Conservation (phyloP, 2,797 vertebrate species). For the Eutrigla gurnardus region DNA sequence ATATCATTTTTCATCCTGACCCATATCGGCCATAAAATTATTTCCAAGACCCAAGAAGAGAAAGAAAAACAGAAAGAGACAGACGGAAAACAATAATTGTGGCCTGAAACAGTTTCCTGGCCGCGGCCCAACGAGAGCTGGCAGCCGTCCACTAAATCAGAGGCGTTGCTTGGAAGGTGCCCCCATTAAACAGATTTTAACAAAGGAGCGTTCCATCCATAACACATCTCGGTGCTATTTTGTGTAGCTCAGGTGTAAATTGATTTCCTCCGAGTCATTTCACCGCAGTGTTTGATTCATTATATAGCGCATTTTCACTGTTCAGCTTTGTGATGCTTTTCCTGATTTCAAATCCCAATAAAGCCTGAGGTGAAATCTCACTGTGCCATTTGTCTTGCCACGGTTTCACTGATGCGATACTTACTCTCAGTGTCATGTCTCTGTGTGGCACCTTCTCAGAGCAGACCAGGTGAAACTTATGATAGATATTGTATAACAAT, state of each 20-base stretch:
- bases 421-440: slow-evolving; percentile 52
- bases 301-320: slow-evolving; percentile 73
- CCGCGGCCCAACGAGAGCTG: slow-evolving; percentile 58
- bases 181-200: slow-evolving; percentile 72
- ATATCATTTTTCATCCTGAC: slow-evolving; percentile 64
- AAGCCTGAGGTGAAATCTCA: slow-evolving; percentile 49
- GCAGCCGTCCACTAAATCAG: slow-evolving; percentile 67
- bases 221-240: slow-evolving; percentile 67
- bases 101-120: slow-evolving; percentile 62
- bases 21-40: slow-evolving; percentile 52
- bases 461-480: slow-evolving; percentile 11
- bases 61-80: slow-evolving; percentile 41
- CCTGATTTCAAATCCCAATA: slow-evolving; percentile 78
- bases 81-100: slow-evolving; percentile 55
- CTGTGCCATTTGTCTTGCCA: slow-evolving; percentile 73
- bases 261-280: slow-evolving; percentile 78
- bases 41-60: slow-evolving; percentile 47
- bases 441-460: slow-evolving; percentile 45
- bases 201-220: slow-evolving; percentile 69
- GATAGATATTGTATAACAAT: slow-evolving; percentile 5
- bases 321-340: slow-evolving; percentile 65
- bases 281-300: slow-evolving; percentile 72
- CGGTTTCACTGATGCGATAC: slow-evolving; percentile 29
- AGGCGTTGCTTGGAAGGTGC: slow-evolving; percentile 62
- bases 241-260: slow-evolving; percentile 70